Conservation (phyloP, 2,888 invertebrate genomes). For the Ischnura elegans region DNA sequence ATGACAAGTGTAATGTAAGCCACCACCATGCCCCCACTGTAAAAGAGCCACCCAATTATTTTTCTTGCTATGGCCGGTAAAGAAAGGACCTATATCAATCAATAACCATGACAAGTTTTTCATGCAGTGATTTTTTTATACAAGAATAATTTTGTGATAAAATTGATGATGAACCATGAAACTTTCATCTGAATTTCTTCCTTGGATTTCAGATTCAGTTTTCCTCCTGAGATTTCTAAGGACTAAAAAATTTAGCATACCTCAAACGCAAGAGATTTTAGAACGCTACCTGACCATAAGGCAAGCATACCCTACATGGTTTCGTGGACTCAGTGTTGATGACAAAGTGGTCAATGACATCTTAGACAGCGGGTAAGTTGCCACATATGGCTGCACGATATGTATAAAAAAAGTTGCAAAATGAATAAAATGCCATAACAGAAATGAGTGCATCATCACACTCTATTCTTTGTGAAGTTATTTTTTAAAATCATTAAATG, state of each 20-base stretch:
- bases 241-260: conserved; percentile 76
- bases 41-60: no score
- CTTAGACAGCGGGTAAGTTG: conserved; percentile 84
- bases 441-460: no score
- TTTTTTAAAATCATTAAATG: background rate
- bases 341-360: conserved; percentile 90
- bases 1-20: no score
- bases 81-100: no score
- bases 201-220: conserved; percentile 82
- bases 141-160: no score
- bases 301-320: conserved; percentile 92
- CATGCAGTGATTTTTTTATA: no score
- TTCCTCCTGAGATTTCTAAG: conserved; percentile 83
- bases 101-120: no score
- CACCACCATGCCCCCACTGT: no score
- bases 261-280: conserved; percentile 78
- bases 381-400: background rate
- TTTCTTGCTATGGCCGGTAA: no score
- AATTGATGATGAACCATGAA: no score
- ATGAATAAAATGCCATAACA: background rate
- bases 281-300: conserved; percentile 92
- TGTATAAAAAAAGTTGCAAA: background rate
- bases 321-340: conserved; percentile 88
- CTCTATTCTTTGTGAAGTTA: no score
- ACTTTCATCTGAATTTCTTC: no score